Evolutionary conservation across 2,888 invertebrate species (phyloP).

Genomic region (Ochropleura leucogaster): DNA sequence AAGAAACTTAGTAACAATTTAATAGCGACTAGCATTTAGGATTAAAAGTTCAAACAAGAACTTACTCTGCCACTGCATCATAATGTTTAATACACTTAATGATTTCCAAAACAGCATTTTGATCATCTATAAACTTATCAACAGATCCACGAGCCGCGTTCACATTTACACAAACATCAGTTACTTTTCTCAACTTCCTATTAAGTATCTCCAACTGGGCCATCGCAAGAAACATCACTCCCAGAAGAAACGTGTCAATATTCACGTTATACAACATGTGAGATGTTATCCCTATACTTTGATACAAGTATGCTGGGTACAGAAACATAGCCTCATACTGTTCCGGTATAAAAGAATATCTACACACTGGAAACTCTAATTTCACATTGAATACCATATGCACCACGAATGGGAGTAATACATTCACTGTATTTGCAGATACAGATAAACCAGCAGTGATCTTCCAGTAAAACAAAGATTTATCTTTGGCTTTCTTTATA

Average conservation of each 20-base stretch:
- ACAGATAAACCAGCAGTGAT: constrained; percentile 72
- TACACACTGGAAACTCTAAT: constrained; percentile 74
- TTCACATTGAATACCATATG: constrained; percentile 70
- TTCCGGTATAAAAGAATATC: constrained; percentile 78
- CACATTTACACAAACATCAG: constrained; percentile 51
- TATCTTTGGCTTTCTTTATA: constrained; percentile 72
- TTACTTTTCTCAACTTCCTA: constrained; percentile 71
- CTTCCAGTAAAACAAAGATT: constrained; percentile 75
- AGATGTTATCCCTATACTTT: constrained; percentile 75
- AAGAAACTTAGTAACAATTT: neutral
- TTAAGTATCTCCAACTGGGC: constrained; percentile 79
- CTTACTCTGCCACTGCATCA: constrained; percentile 76
- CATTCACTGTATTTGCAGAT: constrained; percentile 69
- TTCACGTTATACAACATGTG: constrained; percentile 77
- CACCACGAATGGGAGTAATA: constrained; percentile 70
- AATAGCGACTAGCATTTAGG: neutral
- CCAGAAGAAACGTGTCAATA: constrained; percentile 79
- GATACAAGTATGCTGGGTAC: constrained; percentile 79
- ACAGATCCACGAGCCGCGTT: constrained; percentile 19
- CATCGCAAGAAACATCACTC: constrained; percentile 76
- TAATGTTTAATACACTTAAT: constrained; percentile 76
- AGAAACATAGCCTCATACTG: constrained; percentile 67
- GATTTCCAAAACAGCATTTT: constrained; percentile 65
- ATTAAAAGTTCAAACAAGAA: constrained; percentile 14
- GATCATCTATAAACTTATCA: constrained; percentile 48